Base-by-base conservation (phyloP, 2,888 invertebrate species). In the Rhogogaster chlorosoma region DNA sequence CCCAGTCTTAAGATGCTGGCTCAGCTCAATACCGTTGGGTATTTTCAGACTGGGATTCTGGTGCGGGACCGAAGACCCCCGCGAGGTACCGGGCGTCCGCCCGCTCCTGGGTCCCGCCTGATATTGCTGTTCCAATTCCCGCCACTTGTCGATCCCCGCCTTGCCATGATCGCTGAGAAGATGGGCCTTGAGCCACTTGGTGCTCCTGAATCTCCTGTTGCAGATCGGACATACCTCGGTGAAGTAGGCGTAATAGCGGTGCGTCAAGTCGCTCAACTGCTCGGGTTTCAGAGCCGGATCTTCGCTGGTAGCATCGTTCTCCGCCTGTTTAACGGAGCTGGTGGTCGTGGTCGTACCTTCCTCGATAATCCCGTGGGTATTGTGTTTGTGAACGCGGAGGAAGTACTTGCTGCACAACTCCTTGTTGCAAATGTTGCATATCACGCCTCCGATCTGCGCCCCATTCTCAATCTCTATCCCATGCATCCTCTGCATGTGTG, bases 401-500 rank as follows among this genome's bases (percentile, higher is more conserved):
- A 99, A 99, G 93, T 99, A 99, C 93, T 99, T 99, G 94, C 99
- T 99, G 95, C 99, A 99, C 84, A 99, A 95, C 94, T 99, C 99
- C 93, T 99, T 99, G 94, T 99, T 98, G 94, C 99, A 99, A 88
- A 99, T 98, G 94, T 99, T 99, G 94, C 99, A 99, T 75, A 98
- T 97, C 9, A 98, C 98, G 32, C 98, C 98, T 7, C 98, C 98
- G 61, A 98, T 97, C 93, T 98, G 98, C 53, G 98, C 97, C 29
- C 98, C 98, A 91, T 98, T 98, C 94, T 98, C 98, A 80, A 98
- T 97, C 92, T 98, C 98, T 90, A 98, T 98, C 71, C 98, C 98
- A 94, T 98, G 99, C 98, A 99, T 99, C 93, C 99, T 97, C 92
- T 99, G 97, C 98, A 99, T 99, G 94, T 99, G 99, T 1, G 99